These are phyloP conservation scores for Drosophila suboccidentalis DNA, from an alignment of 2,888 invertebrate species.

Conservation along the genomic window DNA sequence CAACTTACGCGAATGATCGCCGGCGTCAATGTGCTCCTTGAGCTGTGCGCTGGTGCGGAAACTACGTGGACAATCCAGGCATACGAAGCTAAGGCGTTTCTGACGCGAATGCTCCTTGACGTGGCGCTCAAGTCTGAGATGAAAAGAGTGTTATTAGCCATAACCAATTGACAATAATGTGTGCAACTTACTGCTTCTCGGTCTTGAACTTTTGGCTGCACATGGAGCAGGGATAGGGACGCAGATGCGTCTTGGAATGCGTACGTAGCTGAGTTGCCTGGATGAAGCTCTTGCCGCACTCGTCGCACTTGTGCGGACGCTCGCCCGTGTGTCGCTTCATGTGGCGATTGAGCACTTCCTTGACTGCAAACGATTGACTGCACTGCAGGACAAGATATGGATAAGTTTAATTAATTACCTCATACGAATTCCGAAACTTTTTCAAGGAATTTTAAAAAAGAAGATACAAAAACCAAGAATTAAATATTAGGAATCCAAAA, in stretches of 20 bases:
- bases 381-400: constrained; percentile 87
- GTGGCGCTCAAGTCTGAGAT: constrained; percentile 69
- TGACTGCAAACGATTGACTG: constrained; percentile 91
- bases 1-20: constrained; percentile 69
- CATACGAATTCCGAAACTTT: too few relatives aligned
- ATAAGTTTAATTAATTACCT: neutral
- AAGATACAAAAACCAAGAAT: too few relatives aligned
- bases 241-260: constrained; percentile 91
- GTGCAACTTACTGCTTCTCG: constrained; percentile 77
- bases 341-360: constrained; percentile 93
- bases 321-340: constrained; percentile 88
- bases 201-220: constrained; percentile 86
- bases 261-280: constrained; percentile 92
- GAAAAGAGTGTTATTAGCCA: neutral
- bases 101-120: constrained; percentile 65
- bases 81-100: constrained; percentile 63
- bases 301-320: constrained; percentile 84
- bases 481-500: too few relatives aligned
- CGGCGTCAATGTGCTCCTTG: constrained; percentile 69
- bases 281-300: constrained; percentile 93
- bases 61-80: constrained; percentile 62
- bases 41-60: constrained; percentile 65
- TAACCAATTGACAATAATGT: neutral
- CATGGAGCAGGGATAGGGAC: constrained; percentile 89
- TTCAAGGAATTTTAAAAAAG: too few relatives aligned